phyloP scores from a whole-genome alignment of 2,797 vertebrate species.

The Peromyscus melanophrys region DNA sequence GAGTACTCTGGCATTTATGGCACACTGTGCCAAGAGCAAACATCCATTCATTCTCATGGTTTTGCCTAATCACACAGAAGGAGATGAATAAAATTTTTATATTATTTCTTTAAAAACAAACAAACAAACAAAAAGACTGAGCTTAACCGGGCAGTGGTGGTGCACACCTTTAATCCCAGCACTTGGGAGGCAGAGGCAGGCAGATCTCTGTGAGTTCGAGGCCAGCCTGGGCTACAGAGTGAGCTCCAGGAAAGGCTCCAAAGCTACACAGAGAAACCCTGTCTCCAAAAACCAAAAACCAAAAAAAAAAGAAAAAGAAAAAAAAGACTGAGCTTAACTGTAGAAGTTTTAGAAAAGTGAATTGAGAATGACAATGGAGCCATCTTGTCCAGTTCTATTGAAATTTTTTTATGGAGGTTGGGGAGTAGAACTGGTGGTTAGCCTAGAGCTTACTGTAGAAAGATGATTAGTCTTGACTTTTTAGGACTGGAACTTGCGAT shows the following conservation, averaged over 20 bases:
- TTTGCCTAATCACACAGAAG: not conserved
- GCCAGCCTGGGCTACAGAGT: too few species aligned
- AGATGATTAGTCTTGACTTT: too few species aligned
- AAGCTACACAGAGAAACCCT: too few species aligned
- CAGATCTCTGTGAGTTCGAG: too few species aligned
- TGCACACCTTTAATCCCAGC: too few species aligned
- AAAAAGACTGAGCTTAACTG: not conserved
- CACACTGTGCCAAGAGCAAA: not conserved
- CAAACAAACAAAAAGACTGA: too few species aligned
- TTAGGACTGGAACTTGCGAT: not conserved
- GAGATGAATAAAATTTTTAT: not conserved
- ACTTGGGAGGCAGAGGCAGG: too few species aligned
- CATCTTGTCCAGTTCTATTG: not conserved
- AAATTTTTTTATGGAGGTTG: not conserved
- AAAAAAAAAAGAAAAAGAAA: too few species aligned
- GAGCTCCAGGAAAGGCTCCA: too few species aligned
- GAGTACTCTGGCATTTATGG: not conserved
- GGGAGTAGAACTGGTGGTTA: conserved; percentile 40
- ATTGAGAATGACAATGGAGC: not conserved
- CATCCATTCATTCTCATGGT: not conserved
- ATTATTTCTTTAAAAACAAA: not conserved
- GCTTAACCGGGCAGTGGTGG: too few species aligned
- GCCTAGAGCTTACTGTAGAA: not conserved
- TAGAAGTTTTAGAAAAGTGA: conserved; percentile 44
- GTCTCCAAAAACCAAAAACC: too few species aligned